phyloP scores from a whole-genome alignment of 2,797 vertebrate species.

The Sternarchorhynchus goeldii region DNA sequence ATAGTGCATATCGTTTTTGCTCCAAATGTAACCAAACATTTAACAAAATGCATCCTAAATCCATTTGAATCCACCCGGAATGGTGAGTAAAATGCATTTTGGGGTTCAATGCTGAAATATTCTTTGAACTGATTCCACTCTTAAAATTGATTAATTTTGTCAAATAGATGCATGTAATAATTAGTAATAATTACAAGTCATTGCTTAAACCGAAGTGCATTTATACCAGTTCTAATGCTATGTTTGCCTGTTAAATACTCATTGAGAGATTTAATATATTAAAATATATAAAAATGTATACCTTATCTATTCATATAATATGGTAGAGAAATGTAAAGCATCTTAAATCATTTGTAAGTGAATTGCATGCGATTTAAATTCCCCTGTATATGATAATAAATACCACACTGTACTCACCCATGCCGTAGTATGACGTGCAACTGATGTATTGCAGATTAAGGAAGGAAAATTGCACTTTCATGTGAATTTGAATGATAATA shows the following conservation, averaged over 20 bases:
- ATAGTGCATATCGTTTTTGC: too few species aligned
- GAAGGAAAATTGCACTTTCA: too few species aligned
- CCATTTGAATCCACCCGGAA: too few species aligned
- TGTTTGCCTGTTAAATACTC: background rate
- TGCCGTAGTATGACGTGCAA: background rate
- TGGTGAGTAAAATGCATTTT: too few species aligned
- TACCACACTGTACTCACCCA: background rate
- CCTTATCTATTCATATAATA: background rate
- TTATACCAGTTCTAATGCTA: background rate
- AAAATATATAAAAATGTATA: background rate
- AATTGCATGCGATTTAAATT: background rate
- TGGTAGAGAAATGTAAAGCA: too few species aligned
- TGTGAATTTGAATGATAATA: too few species aligned
- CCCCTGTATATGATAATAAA: background rate
- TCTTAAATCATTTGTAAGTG: background rate
- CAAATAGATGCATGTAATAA: conserved; percentile 2
- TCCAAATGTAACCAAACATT: too few species aligned
- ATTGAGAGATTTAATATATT: background rate
- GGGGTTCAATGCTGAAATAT: too few species aligned
- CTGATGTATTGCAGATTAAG: too few species aligned
- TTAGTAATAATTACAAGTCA: background rate
- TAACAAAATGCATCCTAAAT: too few species aligned
- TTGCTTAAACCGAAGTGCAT: background rate
- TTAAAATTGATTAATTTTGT: background rate
- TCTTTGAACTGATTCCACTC: background rate